Base-by-base conservation (phyloP, 2,113 vertebrate species). In the Pithys albifrons region DNA sequence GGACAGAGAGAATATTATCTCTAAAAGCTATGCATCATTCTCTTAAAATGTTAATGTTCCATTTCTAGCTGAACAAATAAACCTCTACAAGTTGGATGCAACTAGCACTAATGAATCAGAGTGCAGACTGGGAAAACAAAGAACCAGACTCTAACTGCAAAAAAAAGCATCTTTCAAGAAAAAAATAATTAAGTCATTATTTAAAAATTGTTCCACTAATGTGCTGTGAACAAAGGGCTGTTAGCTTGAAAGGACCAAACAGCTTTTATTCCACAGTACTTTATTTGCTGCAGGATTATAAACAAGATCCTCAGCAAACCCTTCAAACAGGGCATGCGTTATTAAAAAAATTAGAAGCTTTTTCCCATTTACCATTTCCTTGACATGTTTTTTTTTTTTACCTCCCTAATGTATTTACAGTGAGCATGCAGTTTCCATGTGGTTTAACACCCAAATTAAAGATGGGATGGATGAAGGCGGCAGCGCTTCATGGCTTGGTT, bases 21-120 rank as follows among this genome's bases (percentile, higher is more conserved):
- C 94, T 94, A 93, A 98, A 97, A 97, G 96, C 97, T 95, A 61
- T 78, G 74, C 93, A 97, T 97, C 92, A 94, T 94, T 94, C 91
- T 97, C 96, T 97, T 98, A 97, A 97, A 98, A 97, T 97, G 94
- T 97, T 97, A 97, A 98, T 97, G 93, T 91, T 92, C 95, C 90
- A 77, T 96, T 98, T 97, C 96, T 93, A 96, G 94, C 94, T 94
- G 93, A 98, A 98, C 92, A 97, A 97, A 98, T 96, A 98, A 96
- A 96, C 94, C 88, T 92, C 94, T 92, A 76, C 81, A 94, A 95
- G 92, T 93, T 96, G 75, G 88, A 96, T 93, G 88, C 88, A 97
- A 97, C 94, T 85, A 89, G 80, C 96, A 85, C 90, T 97, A 97
- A 98, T 97, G 93, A 97, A 95, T 96, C 89, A 81, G 94, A 95